These are phyloP conservation scores for Argyra leucocephala DNA, from an alignment of 2,888 invertebrate genomes.

Conservation along the genomic window DNA sequence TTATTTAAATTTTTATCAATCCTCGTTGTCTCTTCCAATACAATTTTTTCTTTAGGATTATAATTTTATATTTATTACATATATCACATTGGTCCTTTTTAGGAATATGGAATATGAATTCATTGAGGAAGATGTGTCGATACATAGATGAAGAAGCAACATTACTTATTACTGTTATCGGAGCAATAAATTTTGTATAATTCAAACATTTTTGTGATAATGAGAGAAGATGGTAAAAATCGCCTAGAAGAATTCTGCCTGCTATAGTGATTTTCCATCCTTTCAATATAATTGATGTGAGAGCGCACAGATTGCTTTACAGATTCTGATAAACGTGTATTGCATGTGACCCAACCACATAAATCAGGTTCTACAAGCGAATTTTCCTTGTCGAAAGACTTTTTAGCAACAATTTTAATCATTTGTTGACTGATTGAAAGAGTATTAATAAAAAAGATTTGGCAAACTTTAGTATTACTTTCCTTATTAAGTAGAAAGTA, in stretches of 20 bases:
- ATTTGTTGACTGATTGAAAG: background rate
- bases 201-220: background rate
- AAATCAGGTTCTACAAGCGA: too few species aligned
- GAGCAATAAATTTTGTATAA: background rate
- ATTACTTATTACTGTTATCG: background rate
- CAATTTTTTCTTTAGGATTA: too few species aligned
- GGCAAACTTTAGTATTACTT: background rate
- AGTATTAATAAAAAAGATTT: background rate
- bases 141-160: background rate
- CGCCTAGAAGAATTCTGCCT: too few species aligned
- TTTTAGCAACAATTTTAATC: background rate
- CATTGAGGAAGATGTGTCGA: background rate
- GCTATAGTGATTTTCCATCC: too few species aligned
- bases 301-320: too few species aligned
- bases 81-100: conserved; percentile 13
- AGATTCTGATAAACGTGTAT: too few species aligned
- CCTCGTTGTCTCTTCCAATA: too few species aligned
- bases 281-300: too few species aligned
- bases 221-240: too few species aligned
- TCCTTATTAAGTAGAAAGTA: background rate
- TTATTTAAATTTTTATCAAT: too few species aligned
- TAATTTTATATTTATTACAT: too few species aligned
- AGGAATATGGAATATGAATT: conserved; percentile 9
- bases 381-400: conserved; percentile 8
- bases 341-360: too few species aligned